A percentile compares a stretch with the other conserved stretches of the same genome.
phyloP scores from a whole-genome alignment of 2,888 invertebrate genomes.

The Apantesis nais region DNA sequence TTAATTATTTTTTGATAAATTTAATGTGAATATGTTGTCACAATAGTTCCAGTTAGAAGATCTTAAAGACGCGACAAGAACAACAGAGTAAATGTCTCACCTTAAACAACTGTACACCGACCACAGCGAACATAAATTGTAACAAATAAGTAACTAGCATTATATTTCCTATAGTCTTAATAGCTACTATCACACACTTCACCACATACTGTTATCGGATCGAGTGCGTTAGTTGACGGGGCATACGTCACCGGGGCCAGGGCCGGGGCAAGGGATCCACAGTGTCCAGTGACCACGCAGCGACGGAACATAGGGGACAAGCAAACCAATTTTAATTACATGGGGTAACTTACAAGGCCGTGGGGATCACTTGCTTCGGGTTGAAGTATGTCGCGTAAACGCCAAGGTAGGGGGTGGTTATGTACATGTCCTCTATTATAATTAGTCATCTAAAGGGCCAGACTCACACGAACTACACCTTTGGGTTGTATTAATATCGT shows the following conservation, averaged over 20 bases:
- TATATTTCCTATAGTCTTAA: constrained; percentile 99
- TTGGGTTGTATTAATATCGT: constrained; percentile 69
- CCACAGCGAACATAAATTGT: constrained; percentile 99
- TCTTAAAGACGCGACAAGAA: constrained; percentile 20
- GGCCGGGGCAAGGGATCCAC: constrained; percentile 50
- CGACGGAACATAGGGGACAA: constrained; percentile 82
- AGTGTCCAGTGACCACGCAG: constrained; percentile 69
- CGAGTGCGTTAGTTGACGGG: constrained; percentile 70
- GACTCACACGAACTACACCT: constrained; percentile 73
- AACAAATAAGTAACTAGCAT: constrained; percentile 99
- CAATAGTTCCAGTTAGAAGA: constrained; percentile 21
- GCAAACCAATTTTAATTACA: constrained; percentile 78
- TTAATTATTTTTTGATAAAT: not conserved
- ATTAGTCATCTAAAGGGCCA: constrained; percentile 62
- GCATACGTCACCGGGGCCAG: constrained; percentile 72
- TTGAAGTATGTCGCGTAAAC: constrained; percentile 64
- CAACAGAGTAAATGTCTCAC: constrained; percentile 83
- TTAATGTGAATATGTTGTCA: not conserved
- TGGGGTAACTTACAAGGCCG: constrained; percentile 52
- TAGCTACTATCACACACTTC: constrained; percentile 99
- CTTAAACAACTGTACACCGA: constrained; percentile 99
- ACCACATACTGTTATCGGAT: constrained; percentile 95
- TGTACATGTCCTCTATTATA: constrained; percentile 55
- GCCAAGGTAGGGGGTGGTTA: constrained; percentile 83
- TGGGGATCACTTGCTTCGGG: constrained; percentile 52